These are phyloP conservation scores for Eptatretus burgeri DNA, from an alignment of 2,113 vertebrate genomes.

Conservation along the genomic window DNA sequence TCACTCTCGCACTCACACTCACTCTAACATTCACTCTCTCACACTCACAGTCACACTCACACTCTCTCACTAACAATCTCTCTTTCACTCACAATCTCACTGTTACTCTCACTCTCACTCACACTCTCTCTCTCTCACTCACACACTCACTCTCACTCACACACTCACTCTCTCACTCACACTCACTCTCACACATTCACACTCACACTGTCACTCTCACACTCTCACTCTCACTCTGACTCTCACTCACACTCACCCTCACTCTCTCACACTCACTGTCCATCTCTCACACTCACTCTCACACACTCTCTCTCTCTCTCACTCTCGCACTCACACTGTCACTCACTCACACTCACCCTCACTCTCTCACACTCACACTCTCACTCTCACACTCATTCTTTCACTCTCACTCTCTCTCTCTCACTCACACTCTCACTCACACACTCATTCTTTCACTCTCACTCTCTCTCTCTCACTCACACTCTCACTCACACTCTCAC, in stretches of 20 bases:
- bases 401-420: not conserved
- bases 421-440: not conserved
- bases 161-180: constrained; percentile 5
- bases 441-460: not conserved
- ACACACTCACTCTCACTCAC: not conserved
- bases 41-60: not conserved
- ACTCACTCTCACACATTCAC: constrained; percentile 7
- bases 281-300: not conserved
- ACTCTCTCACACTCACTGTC: not conserved
- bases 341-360: not conserved
- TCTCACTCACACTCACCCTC: constrained; percentile 6
- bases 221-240: not conserved
- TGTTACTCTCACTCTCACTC: no score
- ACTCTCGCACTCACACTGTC: not conserved
- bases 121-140: not conserved
- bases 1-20: constrained; percentile 5
- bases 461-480: not conserved
- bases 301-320: not conserved
- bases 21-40: not conserved
- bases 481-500: not conserved
- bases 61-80: not conserved
- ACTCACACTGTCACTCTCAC: not conserved
- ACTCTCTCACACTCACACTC: not conserved
- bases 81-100: not conserved
- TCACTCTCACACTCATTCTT: not conserved